Base-by-base conservation (phyloP, 2,888 invertebrate species). In the Leucozona laternaria region DNA sequence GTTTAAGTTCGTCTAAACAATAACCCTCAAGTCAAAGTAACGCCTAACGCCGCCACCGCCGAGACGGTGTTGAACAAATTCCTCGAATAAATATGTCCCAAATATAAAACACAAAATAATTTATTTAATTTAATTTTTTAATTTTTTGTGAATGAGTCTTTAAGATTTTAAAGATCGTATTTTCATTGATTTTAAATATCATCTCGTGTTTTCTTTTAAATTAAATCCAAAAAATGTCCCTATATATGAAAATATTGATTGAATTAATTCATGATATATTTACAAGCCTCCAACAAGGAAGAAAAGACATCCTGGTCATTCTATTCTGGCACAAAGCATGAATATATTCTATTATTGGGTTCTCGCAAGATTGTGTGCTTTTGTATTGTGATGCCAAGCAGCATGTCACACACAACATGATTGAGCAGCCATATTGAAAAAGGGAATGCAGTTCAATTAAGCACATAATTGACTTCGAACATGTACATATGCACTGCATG, bases 371-470 rank as follows among this genome's bases (percentile, higher is more conserved):
- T 57, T 57, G 57, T 34, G 17, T 31, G 22, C 11, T 22, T 17
- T 57, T 57, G 2, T 43, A 4, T 37, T 43, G 25, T 22, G 22
- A 43, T 20, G 58, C 34, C 15, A 20, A 22, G 4, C 22, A 25
- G 25, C 25, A 45, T 45, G 45, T 45, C 25, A 17, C 7, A 45
- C 28, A 31, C 34, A 37, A 20, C 17, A 62, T 22, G 28, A 64
- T n/a, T 43, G 45, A 64, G 45, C 17, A 20, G 11, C 43, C 66
- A 48, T 20, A 48, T 48, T 8, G 20, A 17, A 20, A 66, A 66
- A 20, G 13, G 48, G 20, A 25, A 48, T 66, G 66, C 66, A 66
- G 48, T 66, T 66, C 66, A 66, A 66, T 66, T 66, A 66, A 66
- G 48, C 48, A 34, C 13, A 48, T 66, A 66, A 66, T 66, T 66